Percentiles rank a stretch among this genome's conserved stretches.
phyloP scores from a whole-genome alignment of 2,888 invertebrate species.

The Allygus modestus region DNA sequence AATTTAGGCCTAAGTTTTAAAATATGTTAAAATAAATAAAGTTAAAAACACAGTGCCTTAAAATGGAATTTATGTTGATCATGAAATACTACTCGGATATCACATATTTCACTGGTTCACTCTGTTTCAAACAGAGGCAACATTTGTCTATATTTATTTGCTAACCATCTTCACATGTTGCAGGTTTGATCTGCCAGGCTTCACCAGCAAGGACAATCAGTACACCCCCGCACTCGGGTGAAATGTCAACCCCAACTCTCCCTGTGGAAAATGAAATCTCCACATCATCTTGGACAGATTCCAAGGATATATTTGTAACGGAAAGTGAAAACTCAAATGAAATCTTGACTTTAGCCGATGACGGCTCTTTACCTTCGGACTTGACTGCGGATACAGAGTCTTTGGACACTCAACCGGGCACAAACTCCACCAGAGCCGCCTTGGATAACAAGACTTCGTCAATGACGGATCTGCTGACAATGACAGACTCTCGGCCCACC shows the following conservation, averaged over 20 bases:
- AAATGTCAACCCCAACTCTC: neutral
- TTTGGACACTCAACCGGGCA: neutral
- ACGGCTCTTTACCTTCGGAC: neutral
- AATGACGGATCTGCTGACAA: neutral
- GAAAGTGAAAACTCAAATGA: constrained; percentile 32
- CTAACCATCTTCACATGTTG: neutral
- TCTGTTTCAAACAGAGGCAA: too few relatives aligned
- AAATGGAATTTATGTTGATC: too few relatives aligned
- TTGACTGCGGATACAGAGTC: neutral
- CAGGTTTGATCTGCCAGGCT: constrained; percentile 18
- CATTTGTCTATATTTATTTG: too few relatives aligned
- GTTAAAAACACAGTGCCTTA: too few relatives aligned
- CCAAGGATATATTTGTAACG: neutral
- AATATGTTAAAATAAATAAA: too few relatives aligned
- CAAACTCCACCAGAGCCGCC: neutral
- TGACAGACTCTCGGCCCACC: neutral
- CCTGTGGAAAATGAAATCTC: constrained; percentile 16
- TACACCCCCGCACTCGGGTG: neutral
- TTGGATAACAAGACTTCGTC: neutral
- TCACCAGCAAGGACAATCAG: neutral
- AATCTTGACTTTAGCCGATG: constrained; percentile 10
- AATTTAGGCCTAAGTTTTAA: too few relatives aligned
- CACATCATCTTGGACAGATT: neutral
- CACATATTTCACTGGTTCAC: too few relatives aligned
- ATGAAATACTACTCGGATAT: too few relatives aligned